Evolutionary conservation across 2,113 vertebrate genomes (phyloP).

Genomic region (Hiodon alosoides): DNA sequence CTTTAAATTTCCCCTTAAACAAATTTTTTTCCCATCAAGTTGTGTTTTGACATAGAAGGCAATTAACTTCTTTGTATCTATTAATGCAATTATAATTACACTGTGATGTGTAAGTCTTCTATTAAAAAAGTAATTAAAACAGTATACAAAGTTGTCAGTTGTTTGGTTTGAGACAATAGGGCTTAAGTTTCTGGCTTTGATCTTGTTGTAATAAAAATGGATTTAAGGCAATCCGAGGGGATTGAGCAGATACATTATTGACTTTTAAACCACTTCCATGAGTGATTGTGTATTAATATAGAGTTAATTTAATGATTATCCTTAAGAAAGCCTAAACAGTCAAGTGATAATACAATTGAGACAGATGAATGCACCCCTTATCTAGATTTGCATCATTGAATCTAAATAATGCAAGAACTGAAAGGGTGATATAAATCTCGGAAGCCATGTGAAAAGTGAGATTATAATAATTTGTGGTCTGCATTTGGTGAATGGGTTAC

Average conservation of each 20-base stretch:
- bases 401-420: conserved; percentile 23
- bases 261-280: conserved; percentile 21
- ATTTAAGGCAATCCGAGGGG: conserved; percentile 32
- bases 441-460: background rate
- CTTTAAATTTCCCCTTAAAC: conserved; percentile 28
- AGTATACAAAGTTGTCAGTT: conserved; percentile 51
- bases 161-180: conserved; percentile 45
- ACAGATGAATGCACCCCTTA: conserved; percentile 4
- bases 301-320: conserved; percentile 27
- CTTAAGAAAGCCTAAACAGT: conserved; percentile 30
- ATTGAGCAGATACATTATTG: conserved; percentile 21
- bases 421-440: conserved; percentile 19
- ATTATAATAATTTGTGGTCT: too few species aligned
- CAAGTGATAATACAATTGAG: conserved; percentile 20
- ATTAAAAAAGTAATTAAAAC: conserved; percentile 54
- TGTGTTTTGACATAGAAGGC: conserved; percentile 53
- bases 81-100: conserved; percentile 52
- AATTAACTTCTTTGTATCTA: conserved; percentile 46
- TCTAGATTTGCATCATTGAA: conserved; percentile 24
- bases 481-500: too few species aligned
- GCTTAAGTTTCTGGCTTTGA: conserved; percentile 35
- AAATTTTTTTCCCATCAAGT: background rate
- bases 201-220: conserved; percentile 34
- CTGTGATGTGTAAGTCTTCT: conserved; percentile 48
- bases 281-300: conserved; percentile 19